Evolutionary conservation across 2,797 vertebrate genomes (phyloP).

Genomic region (Periophthalmus magnuspinnatus): DNA sequence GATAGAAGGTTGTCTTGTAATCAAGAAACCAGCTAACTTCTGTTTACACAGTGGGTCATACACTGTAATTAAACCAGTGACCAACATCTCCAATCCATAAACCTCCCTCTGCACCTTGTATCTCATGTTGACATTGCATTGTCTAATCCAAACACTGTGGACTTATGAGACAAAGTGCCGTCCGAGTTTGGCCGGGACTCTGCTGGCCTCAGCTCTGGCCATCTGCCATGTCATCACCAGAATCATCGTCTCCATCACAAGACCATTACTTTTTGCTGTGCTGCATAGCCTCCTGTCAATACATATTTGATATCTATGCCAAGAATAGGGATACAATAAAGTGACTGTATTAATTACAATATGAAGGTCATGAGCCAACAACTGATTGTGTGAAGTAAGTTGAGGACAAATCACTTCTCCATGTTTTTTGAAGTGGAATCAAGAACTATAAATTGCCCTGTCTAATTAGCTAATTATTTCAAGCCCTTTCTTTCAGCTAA

Average conservation of each 20-base stretch:
- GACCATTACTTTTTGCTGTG: constrained; percentile 57
- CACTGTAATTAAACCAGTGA: background rate
- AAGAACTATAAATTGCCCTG: background rate
- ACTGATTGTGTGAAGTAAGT: background rate
- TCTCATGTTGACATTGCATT: background rate
- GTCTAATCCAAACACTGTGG: constrained; percentile 8
- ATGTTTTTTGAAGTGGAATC: background rate
- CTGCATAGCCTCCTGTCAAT: constrained; percentile 40
- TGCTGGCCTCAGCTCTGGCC: constrained; percentile 45
- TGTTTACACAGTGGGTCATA: background rate
- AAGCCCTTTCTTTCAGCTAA: background rate
- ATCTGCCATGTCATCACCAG: constrained; percentile 50
- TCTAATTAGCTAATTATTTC: constrained; percentile 8
- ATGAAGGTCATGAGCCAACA: background rate
- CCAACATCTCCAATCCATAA: background rate
- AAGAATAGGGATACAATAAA: constrained; percentile 2
- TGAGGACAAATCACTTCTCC: background rate
- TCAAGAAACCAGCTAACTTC: background rate
- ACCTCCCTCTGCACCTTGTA: background rate
- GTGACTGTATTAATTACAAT: background rate
- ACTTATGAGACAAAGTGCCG: constrained; percentile 17
- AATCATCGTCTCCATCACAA: constrained; percentile 40
- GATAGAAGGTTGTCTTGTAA: background rate
- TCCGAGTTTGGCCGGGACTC: constrained; percentile 47
- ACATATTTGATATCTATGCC: constrained; percentile 17